These are phyloP conservation scores for Callaeas wilsoni DNA, from an alignment of 2,113 vertebrate species.

Conservation along the genomic window DNA sequence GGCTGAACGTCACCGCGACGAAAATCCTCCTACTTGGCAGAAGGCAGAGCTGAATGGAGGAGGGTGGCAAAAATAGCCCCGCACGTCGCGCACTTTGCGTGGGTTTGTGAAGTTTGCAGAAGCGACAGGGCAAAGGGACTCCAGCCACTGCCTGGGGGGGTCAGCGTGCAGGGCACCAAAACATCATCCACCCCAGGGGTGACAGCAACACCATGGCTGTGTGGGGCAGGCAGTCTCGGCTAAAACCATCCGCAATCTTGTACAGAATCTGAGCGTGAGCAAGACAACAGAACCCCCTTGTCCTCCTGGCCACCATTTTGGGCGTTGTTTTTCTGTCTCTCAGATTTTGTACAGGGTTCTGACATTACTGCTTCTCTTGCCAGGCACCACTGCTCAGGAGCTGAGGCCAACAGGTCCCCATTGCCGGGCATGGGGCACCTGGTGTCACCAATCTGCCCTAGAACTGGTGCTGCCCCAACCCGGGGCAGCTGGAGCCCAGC, in stretches of 20 bases:
- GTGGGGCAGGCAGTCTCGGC: too few relatives aligned
- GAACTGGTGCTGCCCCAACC: neutral
- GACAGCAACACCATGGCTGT: neutral
- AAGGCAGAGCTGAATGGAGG: neutral
- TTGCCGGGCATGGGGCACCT: neutral
- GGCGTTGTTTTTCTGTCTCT: neutral
- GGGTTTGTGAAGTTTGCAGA: neutral
- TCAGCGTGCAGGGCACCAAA: neutral
- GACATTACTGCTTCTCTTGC: neutral
- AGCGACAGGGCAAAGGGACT: neutral
- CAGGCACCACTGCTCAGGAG: accelerated
- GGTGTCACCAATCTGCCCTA: slow-evolving; percentile 33
- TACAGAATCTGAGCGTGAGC: accelerated
- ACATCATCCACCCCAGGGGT: accelerated
- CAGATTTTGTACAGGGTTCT: neutral
- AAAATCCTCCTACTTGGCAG: slow-evolving; percentile 64
- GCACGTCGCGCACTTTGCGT: neutral
- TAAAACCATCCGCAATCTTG: neutral
- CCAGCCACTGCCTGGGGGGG: neutral
- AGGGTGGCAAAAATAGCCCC: slow-evolving; percentile 39
- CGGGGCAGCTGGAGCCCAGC: neutral
- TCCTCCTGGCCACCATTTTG: neutral
- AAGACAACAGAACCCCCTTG: neutral
- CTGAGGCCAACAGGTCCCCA: neutral
- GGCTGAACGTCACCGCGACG: neutral